Evolutionary conservation across 2,797 vertebrate genomes (phyloP).

Genomic region (Kryptolebias ocellatus): DNA sequence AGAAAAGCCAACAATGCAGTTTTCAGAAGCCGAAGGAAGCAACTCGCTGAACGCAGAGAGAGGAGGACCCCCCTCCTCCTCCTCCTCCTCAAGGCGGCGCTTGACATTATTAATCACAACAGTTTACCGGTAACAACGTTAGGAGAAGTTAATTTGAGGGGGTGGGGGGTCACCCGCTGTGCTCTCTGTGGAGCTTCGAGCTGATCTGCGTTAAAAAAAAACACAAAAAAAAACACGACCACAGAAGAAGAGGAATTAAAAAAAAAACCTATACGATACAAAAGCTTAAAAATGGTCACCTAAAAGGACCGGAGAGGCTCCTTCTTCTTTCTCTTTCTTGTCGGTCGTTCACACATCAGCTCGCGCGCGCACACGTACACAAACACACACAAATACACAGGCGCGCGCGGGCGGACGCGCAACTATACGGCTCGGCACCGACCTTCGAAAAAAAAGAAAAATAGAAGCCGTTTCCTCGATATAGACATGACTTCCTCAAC

Average conservation of each 20-base stretch:
- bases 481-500: constrained; percentile 75
- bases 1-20: constrained; percentile 36
- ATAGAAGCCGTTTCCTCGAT: constrained; percentile 63
- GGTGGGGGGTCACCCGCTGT: constrained; percentile 41
- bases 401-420: constrained; percentile 3
- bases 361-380: constrained; percentile 8
- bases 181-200: constrained; percentile 22
- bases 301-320: constrained; percentile 15
- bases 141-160: constrained; percentile 44
- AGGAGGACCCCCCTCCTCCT: too few species aligned
- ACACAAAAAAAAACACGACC: constrained; percentile 31
- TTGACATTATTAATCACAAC: constrained; percentile 55
- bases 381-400: neutral
- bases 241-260: neutral
- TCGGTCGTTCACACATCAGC: constrained; percentile 25
- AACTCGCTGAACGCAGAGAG: constrained; percentile 30
- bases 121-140: constrained; percentile 51
- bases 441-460: constrained; percentile 43
- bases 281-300: constrained; percentile 7
- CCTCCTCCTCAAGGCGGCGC: constrained; percentile 17
- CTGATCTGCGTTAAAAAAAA: constrained; percentile 22
- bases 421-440: constrained; percentile 22
- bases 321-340: constrained; percentile 30
- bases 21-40: constrained; percentile 26
- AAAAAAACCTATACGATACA: neutral